These are phyloP conservation scores for Stomorhina lunata DNA, from an alignment of 2,888 invertebrate species.

Conservation along the genomic window DNA sequence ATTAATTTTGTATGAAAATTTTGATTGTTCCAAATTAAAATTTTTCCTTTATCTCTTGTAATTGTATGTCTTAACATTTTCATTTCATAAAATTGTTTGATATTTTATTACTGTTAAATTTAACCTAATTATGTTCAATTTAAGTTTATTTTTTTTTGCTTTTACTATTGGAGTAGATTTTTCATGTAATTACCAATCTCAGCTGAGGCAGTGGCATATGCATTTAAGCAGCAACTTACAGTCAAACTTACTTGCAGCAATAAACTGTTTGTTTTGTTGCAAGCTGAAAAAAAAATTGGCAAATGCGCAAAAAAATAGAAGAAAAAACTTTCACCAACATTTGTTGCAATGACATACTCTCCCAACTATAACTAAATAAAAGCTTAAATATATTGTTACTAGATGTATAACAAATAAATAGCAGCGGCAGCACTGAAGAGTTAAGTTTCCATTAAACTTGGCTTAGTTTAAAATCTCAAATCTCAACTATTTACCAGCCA, in stretches of 20 bases:
- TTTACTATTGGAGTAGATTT: conserved; percentile 14
- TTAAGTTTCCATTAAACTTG: background rate
- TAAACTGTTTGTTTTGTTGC: conserved; percentile 32
- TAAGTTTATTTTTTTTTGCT: background rate
- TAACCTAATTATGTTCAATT: conserved; percentile 58
- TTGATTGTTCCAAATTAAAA: too few relatives aligned
- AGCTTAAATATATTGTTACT: background rate
- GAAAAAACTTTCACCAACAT: conserved; percentile 60
- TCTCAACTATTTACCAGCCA: background rate
- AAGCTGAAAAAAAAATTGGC: conserved; percentile 19
- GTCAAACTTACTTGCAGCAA: background rate
- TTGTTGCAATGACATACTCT: conserved; percentile 61
- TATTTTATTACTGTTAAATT: conserved; percentile 47
- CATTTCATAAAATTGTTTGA: conserved; percentile 36
- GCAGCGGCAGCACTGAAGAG: conserved; percentile 15
- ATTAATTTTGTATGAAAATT: too few relatives aligned
- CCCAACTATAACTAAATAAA: conserved; percentile 24
- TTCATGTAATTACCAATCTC: conserved; percentile 52
- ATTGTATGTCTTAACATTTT: conserved; percentile 19
- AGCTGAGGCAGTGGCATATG: conserved; percentile 13
- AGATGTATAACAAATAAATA: conserved; percentile 36
- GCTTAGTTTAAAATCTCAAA: conserved; percentile 31
- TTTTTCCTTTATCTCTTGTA: too few relatives aligned
- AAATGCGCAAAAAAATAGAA: conserved; percentile 8
- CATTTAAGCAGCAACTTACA: background rate